Base-by-base conservation (phyloP, 2,113 vertebrate genomes). In the Prolemur simus region DNA sequence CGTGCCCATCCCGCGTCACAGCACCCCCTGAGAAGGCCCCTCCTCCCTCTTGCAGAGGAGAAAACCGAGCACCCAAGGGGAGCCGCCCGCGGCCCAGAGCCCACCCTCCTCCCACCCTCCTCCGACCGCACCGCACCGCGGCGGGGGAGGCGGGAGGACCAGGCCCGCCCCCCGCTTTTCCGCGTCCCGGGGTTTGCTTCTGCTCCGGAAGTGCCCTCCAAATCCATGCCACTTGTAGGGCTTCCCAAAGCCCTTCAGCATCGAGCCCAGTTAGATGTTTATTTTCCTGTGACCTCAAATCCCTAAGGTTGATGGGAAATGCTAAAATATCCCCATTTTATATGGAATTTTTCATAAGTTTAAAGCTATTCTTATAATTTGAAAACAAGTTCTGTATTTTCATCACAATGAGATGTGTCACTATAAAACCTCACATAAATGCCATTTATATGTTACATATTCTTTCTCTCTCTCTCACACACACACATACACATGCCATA, bases 1-100 rank as follows among this genome's bases (percentile, higher is more conserved):
- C 18, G 49, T 34, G 23, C 34, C 20, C 39, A 47, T 11, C 42
- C 14, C 3, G 10, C 17, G 21, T 18, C 64, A 29, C 12, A 6
- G 8, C 76, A 34, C 17, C 37, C 39, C 54, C 12, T 0, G 3
- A 3, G 5, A 32, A 60, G 69, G 6, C 14, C 5, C 25, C 3
- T 37, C 5, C 15, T 8, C 25, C 37, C 3, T 23, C 32, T 52
- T 18, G 23, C 18, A 47, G 60, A 18, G 10, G 45, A 20, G 39
- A 21, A n/a, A 5, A 56, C 25, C 47, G 29, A 56, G 71, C 42
- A n/a, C 45, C 6, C 10, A 8, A 13, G 39, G 32, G 20, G 6
- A 6, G n/a, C 13, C 17, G 10, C 42, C 2, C 4, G 6, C 8
- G 3, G 47, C 27, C 18, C 10, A 14, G 83, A 45, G 58, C 8